Evolutionary conservation across 2,888 invertebrate species (phyloP), one percentile per base, ranked within the genome.

Genomic region (Hypselothyrea guttata): DNA sequence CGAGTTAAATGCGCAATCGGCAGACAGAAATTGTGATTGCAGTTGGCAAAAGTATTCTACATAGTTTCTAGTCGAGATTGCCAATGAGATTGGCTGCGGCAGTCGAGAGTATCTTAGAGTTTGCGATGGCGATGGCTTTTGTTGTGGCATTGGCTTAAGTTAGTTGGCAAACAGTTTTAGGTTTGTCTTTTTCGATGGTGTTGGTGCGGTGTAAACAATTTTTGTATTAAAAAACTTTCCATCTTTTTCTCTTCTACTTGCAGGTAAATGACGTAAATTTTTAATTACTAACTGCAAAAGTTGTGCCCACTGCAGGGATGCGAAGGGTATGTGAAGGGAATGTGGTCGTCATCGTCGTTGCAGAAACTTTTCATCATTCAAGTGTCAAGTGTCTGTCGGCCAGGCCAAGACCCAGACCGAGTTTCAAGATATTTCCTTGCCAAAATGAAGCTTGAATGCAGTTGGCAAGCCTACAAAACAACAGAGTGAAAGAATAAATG

Each of bases 221-320:
- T 79, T 79, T 65, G 84, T 84, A 82, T 79, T 79, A 84, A 79
- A 79, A 79, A 79, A 84, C 62, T 79, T 79, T 68, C 71, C 71
- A 60, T 65, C 63, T 75, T 5, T 22, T 22, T 71, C 53, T 62
- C 35, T 59, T 83, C 64, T 78, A 64, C 83, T 83, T 83, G 45
- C 84, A 79, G 78, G 84, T 78, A 78, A 78, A 84, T 84, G 82
- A 82, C 78, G 82, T 79, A 82, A 71, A 79, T 79, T 79, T 79
- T 79, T 79, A 79, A 78, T 78, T 78, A 78, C 82, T 58, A 57
- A 68, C 82, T 72, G 67, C 54, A 73, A 67, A 78, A 78, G 60
- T 78, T 76, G 74, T 63, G 54, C 61, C 52, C 65, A 52, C 44
- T 47, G 28, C 45, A 42, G 27, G 56, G 30, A n/a, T n/a, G 54